Percentiles rank a stretch among this genome's conserved stretches.
Conservation (phyloP, 2,888 invertebrate species). For the Blomia tropicalis region DNA sequence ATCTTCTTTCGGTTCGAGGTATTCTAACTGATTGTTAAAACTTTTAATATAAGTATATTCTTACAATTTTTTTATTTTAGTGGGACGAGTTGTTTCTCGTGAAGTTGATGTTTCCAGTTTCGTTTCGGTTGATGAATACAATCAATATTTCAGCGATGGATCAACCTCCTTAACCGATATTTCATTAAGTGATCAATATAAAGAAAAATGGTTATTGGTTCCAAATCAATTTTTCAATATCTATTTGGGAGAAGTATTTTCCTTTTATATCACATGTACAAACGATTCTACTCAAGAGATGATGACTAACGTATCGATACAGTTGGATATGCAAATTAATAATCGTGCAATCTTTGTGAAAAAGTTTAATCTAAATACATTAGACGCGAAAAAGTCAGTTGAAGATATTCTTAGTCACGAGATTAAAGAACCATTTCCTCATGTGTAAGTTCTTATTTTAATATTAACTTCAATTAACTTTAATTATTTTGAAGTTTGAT, state of each 20-base stretch:
- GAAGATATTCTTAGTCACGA: constrained; percentile 95
- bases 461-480: background rate
- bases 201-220: constrained; percentile 22
- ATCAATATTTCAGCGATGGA: constrained; percentile 10
- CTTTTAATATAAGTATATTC: background rate
- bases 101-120: constrained; percentile 16
- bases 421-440: constrained; percentile 96
- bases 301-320: constrained; percentile 65
- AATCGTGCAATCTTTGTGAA: constrained; percentile 18
- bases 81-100: constrained; percentile 19
- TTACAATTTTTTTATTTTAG: background rate
- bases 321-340: constrained; percentile 41
- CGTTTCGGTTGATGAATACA: constrained; percentile 24
- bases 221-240: constrained; percentile 54
- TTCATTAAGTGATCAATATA: constrained; percentile 8
- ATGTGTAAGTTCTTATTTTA: constrained; percentile 58
- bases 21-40: background rate
- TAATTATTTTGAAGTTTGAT: constrained; percentile 51
- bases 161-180: constrained; percentile 15
- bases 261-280: constrained; percentile 90
- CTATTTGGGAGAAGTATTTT: constrained; percentile 92
- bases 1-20: constrained; percentile 20
- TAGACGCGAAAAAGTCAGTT: constrained; percentile 50
- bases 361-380: constrained; percentile 7
- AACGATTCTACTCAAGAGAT: constrained; percentile 52